A percentile compares a stretch with the other conserved stretches of the same genome.
Evolutionary conservation across 2,113 vertebrate genomes (phyloP).

Genomic region (Sander lucioperca): DNA sequence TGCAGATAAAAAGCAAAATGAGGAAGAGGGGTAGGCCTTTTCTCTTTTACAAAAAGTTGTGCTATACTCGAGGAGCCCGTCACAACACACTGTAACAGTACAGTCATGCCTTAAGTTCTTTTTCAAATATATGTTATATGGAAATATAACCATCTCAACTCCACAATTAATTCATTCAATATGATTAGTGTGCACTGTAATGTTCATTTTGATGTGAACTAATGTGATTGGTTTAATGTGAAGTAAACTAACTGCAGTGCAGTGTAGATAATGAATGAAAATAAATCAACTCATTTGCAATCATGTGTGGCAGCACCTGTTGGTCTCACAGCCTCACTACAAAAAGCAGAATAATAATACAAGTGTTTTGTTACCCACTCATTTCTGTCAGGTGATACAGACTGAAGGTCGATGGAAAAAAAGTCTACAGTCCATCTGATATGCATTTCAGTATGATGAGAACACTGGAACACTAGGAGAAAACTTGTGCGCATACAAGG

Average conservation of each 20-base stretch:
- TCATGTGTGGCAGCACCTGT: neutral
- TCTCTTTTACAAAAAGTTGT: neutral
- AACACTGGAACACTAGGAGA: neutral
- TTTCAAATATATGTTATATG: neutral
- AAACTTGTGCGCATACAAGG: neutral
- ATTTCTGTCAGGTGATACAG: neutral
- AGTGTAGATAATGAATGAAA: neutral
- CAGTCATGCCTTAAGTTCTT: neutral
- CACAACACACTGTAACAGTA: neutral
- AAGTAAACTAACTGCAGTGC: neutral
- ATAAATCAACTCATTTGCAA: neutral
- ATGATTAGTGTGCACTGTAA: neutral
- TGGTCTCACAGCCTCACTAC: neutral
- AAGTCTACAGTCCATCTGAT: constrained; percentile 7
- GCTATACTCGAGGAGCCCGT: neutral
- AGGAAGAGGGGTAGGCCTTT: constrained; percentile 3
- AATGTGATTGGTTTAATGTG: neutral
- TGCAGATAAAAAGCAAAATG: constrained; percentile 55
- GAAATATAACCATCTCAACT: neutral
- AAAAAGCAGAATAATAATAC: neutral
- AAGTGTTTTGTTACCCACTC: neutral
- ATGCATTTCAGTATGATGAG: neutral
- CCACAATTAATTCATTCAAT: neutral
- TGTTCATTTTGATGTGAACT: neutral
- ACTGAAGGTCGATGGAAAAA: neutral